Conservation (phyloP, 2,797 vertebrate species). For the Otolemur crassicaudatus region DNA sequence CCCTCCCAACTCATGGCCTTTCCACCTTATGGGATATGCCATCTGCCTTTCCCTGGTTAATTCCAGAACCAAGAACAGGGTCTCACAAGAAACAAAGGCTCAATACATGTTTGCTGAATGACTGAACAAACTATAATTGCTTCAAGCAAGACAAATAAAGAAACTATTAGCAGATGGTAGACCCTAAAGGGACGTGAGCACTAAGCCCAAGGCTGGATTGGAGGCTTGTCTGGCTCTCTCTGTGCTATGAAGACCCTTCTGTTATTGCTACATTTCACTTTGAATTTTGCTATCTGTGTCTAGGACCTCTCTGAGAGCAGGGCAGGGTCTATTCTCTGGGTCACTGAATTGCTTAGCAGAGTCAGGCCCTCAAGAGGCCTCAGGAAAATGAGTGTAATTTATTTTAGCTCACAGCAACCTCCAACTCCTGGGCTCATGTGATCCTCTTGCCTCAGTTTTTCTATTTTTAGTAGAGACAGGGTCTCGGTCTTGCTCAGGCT, state of each 20-base stretch:
- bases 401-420: too few relatives aligned
- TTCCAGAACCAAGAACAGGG: background rate
- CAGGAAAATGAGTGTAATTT: background rate
- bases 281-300: fast-evolving
- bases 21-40: background rate
- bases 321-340: background rate
- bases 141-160: background rate
- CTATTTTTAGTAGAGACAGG: too few relatives aligned
- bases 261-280: fast-evolving
- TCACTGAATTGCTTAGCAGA: background rate
- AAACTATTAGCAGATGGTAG: background rate
- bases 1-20: fast-evolving
- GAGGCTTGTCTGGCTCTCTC: background rate
- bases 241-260: background rate
- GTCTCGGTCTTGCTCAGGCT: too few relatives aligned
- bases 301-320: background rate
- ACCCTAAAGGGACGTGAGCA: background rate
- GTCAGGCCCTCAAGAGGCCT: background rate
- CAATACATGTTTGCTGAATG: background rate
- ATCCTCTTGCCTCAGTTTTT: too few relatives aligned
- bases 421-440: too few relatives aligned
- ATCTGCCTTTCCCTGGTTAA: background rate
- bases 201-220: background rate
- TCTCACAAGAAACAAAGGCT: background rate
- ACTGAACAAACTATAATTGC: background rate